These are phyloP conservation scores for Poecilia gillii DNA, from an alignment of 2,797 vertebrate species.

Conservation along the genomic window DNA sequence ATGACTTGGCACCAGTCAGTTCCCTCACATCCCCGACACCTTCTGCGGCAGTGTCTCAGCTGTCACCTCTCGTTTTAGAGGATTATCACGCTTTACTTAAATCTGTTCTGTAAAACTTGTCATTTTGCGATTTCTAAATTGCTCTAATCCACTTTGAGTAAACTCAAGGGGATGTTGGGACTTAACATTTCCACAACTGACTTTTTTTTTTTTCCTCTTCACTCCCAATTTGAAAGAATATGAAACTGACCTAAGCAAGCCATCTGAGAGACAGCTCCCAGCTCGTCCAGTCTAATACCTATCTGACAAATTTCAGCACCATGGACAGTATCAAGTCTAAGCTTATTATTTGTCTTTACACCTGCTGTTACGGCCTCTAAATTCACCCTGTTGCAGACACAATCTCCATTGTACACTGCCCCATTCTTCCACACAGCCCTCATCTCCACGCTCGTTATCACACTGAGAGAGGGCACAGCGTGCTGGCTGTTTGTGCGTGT, in stretches of 20 bases:
- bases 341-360: slow-evolving; percentile 61
- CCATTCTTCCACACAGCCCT: slow-evolving; percentile 72
- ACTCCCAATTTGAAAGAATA: background rate
- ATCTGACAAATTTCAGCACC: slow-evolving; percentile 58
- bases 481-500: slow-evolving; percentile 53
- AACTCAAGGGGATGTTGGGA: background rate
- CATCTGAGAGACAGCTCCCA: slow-evolving; percentile 14
- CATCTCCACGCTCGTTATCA: slow-evolving; percentile 79
- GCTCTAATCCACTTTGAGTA: background rate
- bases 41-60: background rate
- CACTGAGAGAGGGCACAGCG: slow-evolving; percentile 67
- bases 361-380: slow-evolving; percentile 62
- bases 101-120: background rate
- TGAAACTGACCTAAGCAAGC: background rate
- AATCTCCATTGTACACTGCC: slow-evolving; percentile 68
- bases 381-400: slow-evolving; percentile 63
- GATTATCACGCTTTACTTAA: background rate
- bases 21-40: slow-evolving; percentile 19
- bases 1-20: slow-evolving; percentile 17
- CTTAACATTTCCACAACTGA: background rate
- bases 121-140: background rate
- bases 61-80: background rate
- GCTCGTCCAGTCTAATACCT: slow-evolving; percentile 10
- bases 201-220: background rate
- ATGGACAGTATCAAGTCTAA: slow-evolving; percentile 47